Evolutionary conservation across 2,888 invertebrate species (phyloP), one percentile per base, ranked within the genome.

Genomic region (Euplexia lucipara): DNA sequence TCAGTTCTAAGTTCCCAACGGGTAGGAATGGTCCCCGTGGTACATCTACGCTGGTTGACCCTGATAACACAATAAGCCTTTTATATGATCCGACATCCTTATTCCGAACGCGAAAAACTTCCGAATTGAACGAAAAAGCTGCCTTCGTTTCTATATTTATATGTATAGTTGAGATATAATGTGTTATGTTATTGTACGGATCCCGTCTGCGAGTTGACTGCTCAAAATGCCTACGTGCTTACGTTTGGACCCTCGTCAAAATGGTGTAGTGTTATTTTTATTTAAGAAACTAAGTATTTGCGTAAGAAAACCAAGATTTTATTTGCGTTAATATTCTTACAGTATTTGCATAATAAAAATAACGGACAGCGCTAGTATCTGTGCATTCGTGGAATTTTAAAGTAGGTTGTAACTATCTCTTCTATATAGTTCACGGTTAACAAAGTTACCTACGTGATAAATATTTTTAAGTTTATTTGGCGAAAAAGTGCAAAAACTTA

Each of bases 31-130:
- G 16, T 47, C 45, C 37, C n/a, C 57, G 20, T 54, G 49, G 45
- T 54, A 68, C 62, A 60, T 56, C 62, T 70, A 62, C 44, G 47
- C 39, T 37, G 34, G 42, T 16, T 35, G 48, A n/a, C 69, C 56
- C 75, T 79, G 67, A 75, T 79, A 71, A 79, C 77, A 79, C 64
- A 79, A 79, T 79, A 71, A 75, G 61, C 53, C 60, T 67, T 78
- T 75, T 75, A 78, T 67, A 60, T 16, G 70, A 57, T 44, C 66
- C 48, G 2, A 66, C 51, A 78, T 58, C 61, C 74, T 56, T 70
- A 67, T 70, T 61, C 39, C 22, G 35, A 52, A 62, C 61, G 49
- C 59, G 61, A 70, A 60, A 53, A 67, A 49, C 47, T 53, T 59
- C 57, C 59, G 44, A 68, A 65, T 53, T 35, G 41, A 63, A 58